A percentile compares a stretch with the other conserved stretches of the same genome.
These are phyloP conservation scores for Gryllus bimaculatus DNA, from an alignment of 1,140 invertebrate genomes.

Conservation along the genomic window DNA sequence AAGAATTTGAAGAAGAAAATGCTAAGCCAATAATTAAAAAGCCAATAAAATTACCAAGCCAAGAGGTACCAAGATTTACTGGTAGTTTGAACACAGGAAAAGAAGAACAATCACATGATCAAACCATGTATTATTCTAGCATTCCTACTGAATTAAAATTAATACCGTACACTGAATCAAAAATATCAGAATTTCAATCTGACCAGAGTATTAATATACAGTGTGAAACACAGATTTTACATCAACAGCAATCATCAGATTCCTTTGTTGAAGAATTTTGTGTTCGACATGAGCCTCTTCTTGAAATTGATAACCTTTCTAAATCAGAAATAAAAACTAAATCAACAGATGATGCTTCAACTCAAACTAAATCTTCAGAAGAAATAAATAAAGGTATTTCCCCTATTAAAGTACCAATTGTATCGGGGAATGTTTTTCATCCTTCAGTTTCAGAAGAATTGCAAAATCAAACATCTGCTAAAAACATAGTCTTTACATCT, in stretches of 20 bases:
- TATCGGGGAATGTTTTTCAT: conserved; percentile 52
- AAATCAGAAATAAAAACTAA: conserved; percentile 37
- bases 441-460: conserved; percentile 14
- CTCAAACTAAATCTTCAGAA: conserved; percentile 52
- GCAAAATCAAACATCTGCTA: too few species aligned
- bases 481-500: too few species aligned
- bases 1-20: conserved; percentile 31
- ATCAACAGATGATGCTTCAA: conserved; percentile 42
- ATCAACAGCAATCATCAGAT: neutral
- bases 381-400: conserved; percentile 46
- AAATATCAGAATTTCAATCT: conserved; percentile 9
- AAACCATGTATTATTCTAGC: neutral
- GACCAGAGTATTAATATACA: neutral
- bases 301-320: conserved; percentile 57
- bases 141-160: neutral
- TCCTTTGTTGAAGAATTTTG: conserved; percentile 40
- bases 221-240: conserved; percentile 6
- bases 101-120: neutral
- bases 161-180: neutral
- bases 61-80: neutral
- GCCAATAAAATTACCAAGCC: neutral
- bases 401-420: conserved; percentile 48
- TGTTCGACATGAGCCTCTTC: conserved; percentile 57
- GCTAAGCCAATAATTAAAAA: neutral
- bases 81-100: neutral